Percentiles rank a stretch among this genome's conserved stretches.
Evolutionary conservation across 2,888 invertebrate species (phyloP).

Genomic region (Calliopum simillimum): DNA sequence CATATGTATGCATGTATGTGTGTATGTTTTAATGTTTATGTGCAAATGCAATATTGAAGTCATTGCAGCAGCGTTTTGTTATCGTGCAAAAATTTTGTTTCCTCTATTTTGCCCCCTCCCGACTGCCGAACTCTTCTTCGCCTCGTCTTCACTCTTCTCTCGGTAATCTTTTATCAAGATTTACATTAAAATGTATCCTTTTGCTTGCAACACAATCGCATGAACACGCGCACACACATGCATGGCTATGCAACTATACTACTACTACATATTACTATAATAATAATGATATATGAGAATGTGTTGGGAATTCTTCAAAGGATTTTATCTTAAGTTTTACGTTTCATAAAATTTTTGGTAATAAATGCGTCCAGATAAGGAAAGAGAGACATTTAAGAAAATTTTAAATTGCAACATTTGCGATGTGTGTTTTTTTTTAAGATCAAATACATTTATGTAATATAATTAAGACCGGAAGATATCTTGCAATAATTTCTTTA

Average conservation of each 20-base stretch:
- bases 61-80: conserved; percentile 57
- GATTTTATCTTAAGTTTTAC: conserved; percentile 60
- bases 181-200: conserved; percentile 66
- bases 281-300: conserved; percentile 55
- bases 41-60: conserved; percentile 62
- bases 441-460: too few relatives aligned
- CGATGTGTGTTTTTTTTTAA: background rate
- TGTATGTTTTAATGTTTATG: conserved; percentile 39
- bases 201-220: conserved; percentile 49
- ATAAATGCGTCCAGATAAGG: conserved; percentile 42
- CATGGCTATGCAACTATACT: conserved; percentile 36
- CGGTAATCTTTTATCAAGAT: conserved; percentile 63
- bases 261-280: conserved; percentile 48
- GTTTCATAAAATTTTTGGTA: conserved; percentile 63
- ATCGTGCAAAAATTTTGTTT: conserved; percentile 39
- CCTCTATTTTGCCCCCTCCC: conserved; percentile 39
- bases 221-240: conserved; percentile 39
- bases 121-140: conserved; percentile 37
- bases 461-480: too few relatives aligned
- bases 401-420: background rate
- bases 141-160: conserved; percentile 43
- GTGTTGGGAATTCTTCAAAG: conserved; percentile 37
- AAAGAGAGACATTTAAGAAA: conserved; percentile 3
- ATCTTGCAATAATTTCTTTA: too few relatives aligned
- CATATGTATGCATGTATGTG: conserved; percentile 43